Evolutionary conservation across 2,888 invertebrate genomes (phyloP).

Genomic region (Microctonus brassicae): DNA sequence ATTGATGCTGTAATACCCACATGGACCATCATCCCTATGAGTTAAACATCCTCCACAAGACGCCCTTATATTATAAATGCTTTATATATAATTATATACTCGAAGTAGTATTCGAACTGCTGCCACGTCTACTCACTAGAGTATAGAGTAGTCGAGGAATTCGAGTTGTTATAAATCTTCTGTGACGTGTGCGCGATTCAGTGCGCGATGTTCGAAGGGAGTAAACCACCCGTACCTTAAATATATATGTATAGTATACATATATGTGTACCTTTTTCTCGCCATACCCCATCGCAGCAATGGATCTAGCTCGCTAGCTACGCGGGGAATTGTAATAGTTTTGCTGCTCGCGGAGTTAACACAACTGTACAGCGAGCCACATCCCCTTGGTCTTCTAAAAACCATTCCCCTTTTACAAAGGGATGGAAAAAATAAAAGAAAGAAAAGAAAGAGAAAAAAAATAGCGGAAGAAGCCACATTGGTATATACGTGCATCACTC

Average conservation of each 20-base stretch:
- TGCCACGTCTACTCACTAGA: slow-evolving; percentile 59
- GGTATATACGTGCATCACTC: background rate
- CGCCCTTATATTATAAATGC: too few relatives aligned
- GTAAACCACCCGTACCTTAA: slow-evolving; percentile 39
- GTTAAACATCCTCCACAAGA: slow-evolving; percentile 24
- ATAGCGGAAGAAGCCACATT: slow-evolving; percentile 29
- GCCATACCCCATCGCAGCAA: slow-evolving; percentile 34
- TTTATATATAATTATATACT: slow-evolving; percentile 32
- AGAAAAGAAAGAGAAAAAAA: background rate
- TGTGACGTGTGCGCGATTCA: slow-evolving; percentile 68
- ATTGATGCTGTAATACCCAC: too few relatives aligned
- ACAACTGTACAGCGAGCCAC: slow-evolving; percentile 42
- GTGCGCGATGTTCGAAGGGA: slow-evolving; percentile 52
- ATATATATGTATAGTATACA: background rate
- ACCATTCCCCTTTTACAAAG: slow-evolving; percentile 19
- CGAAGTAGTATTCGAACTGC: slow-evolving; percentile 40
- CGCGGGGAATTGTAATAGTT: slow-evolving; percentile 67
- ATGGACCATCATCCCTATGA: slow-evolving; percentile 44
- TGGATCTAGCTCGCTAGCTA: slow-evolving; percentile 40
- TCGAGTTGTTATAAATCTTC: slow-evolving; percentile 70
- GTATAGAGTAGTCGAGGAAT: slow-evolving; percentile 64
- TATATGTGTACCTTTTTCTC: slow-evolving; percentile 10
- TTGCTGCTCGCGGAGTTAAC: slow-evolving; percentile 57
- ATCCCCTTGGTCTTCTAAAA: slow-evolving; percentile 20
- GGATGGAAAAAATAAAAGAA: background rate